Base-by-base conservation (phyloP, 2,888 invertebrate genomes). In the Capitulum mitella region DNA sequence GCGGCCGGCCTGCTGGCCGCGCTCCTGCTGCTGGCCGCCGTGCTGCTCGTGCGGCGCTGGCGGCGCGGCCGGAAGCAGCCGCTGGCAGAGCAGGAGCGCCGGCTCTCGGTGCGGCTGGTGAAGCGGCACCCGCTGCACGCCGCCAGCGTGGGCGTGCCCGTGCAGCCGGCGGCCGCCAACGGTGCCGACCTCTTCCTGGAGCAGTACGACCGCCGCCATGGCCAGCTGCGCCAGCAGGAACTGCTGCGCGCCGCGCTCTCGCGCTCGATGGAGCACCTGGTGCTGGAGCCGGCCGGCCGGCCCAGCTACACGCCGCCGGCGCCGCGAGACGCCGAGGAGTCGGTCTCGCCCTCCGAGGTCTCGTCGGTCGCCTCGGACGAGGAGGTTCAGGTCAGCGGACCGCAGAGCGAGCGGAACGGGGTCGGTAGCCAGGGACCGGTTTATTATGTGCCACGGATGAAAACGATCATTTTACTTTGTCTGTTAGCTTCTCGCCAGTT, bases 181-280 rank as follows among this genome's bases (percentile, higher is more conserved):
- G 70, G 37, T 3, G 70, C 70, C 70, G 70, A 34, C 70, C 34
- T 70, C 6, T 70, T 70, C 70, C 70, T 70, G 37, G 70, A 70
- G 70, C 37, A 70, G 70, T 70, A 70, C 37, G 70, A 29, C 22
- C 70, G 70, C 3, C 70, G 70, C 1, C 70, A 70, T 22, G 70
- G 70, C 22, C 70, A 70, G 70, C 19, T 37, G 37, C 19, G 19
- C 37, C 32, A 32, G 32, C 70, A 70, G 70, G 16, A 37, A 6
- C 70, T 70, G 37, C 37, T 70, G 70, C 70, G 70, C 19, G 37
- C 70, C 8, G 70, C 70, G 37, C 70, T 70, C 70, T 70, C 70
- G 34, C 34, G 37, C 22, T 70, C 70, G 22, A 70, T 70, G 70
- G 70, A 70, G 37, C 70, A 70, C 37, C 70, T 70, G 70, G 70